A percentile compares a stretch with the other conserved stretches of the same genome.
These are phyloP conservation scores for Petrolisthes cinctipes DNA, from an alignment of 2,888 invertebrate genomes.

Conservation along the genomic window DNA sequence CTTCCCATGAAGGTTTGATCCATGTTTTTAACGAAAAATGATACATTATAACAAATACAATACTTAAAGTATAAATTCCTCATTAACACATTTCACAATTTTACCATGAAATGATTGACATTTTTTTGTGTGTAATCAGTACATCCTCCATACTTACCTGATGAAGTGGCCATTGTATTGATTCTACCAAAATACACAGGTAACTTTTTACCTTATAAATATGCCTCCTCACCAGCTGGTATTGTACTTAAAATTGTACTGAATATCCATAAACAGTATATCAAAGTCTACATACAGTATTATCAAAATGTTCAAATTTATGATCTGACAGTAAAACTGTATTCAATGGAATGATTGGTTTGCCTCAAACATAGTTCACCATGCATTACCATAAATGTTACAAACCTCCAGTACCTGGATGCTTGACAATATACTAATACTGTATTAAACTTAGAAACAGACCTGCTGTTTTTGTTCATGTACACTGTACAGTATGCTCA, in stretches of 20 bases:
- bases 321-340: too few species aligned
- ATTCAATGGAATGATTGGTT: too few species aligned
- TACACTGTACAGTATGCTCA: too few species aligned
- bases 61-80: background rate
- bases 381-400: too few species aligned
- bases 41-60: conserved; percentile 7
- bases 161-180: conserved; percentile 23
- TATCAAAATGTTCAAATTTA: background rate
- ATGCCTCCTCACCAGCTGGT: conserved; percentile 20
- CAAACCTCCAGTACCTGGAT: too few species aligned
- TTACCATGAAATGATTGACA: background rate
- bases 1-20: too few species aligned
- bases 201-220: background rate
- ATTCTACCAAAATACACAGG: conserved; percentile 34
- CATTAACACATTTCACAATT: background rate
- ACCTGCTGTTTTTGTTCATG: too few species aligned
- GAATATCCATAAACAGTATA: background rate
- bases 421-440: too few species aligned
- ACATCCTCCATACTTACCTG: background rate
- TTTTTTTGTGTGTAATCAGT: conserved; percentile 4
- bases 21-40: too few species aligned
- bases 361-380: too few species aligned
- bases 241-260: background rate
- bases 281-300: background rate
- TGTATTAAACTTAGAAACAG: too few species aligned